Evolutionary conservation across 1,140 invertebrate species (phyloP).

Genomic region (Leptinotarsa lineolata): DNA sequence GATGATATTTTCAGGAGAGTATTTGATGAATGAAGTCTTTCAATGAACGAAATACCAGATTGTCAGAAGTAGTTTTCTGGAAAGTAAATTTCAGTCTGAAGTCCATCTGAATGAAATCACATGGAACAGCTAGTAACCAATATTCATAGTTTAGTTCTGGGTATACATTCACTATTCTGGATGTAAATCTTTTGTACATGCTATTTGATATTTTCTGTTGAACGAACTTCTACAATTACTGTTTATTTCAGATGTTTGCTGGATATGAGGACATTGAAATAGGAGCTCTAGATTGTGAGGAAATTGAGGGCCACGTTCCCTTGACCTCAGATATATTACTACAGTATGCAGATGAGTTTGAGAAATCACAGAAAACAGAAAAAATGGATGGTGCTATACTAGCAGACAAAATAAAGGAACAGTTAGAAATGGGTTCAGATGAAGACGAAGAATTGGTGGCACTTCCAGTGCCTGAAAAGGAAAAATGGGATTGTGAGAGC

Average conservation of each 20-base stretch:
- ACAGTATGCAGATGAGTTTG: conserved; percentile 67
- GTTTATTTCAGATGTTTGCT: conserved; percentile 70
- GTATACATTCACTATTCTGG: too few relatives aligned
- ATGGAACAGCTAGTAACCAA: too few relatives aligned
- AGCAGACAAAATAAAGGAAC: conserved; percentile 38
- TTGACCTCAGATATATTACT: conserved; percentile 70
- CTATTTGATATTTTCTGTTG: too few relatives aligned
- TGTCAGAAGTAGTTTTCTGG: too few relatives aligned
- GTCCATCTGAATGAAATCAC: too few relatives aligned
- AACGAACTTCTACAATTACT: too few relatives aligned
- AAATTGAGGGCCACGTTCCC: conserved; percentile 81
- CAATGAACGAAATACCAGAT: too few relatives aligned
- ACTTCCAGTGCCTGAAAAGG: conserved; percentile 64
- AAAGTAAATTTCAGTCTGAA: too few relatives aligned
- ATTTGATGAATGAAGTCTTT: too few relatives aligned
- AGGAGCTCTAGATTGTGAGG: conserved; percentile 84
- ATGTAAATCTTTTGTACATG: too few relatives aligned
- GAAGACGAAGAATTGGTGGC: conserved; percentile 61
- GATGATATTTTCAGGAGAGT: too few relatives aligned
- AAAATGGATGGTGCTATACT: conserved; percentile 61
- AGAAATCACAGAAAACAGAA: conserved; percentile 61
- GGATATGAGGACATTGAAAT: conserved; percentile 89
- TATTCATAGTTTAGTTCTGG: too few relatives aligned
- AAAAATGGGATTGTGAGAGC: conserved; percentile 92
- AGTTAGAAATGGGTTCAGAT: conserved; percentile 52